These are phyloP conservation scores for Sapayoa aenigma DNA, from an alignment of 2,113 vertebrate genomes.

Conservation along the genomic window DNA sequence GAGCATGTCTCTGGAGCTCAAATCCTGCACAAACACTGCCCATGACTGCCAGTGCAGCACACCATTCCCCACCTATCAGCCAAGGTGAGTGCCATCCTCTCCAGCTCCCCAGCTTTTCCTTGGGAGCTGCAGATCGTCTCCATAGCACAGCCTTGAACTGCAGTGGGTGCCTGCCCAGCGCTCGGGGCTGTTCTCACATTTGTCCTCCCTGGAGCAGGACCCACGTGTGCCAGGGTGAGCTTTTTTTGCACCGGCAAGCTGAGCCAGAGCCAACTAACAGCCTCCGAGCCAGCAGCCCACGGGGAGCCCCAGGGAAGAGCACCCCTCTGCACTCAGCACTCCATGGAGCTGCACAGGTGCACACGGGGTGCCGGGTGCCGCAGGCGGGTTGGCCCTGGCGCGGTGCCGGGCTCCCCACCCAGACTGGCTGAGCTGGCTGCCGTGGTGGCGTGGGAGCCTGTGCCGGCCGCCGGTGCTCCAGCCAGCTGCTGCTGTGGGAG, in stretches of 20 bases:
- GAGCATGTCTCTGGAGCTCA: not conserved
- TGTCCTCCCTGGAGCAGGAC: not conserved
- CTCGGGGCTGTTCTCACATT: not conserved
- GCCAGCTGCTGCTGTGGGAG: constrained; percentile 44
- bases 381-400: not conserved
- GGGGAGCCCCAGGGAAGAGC: not conserved
- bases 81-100: not conserved
- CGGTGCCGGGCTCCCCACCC: constrained; percentile 11
- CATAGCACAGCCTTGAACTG: not conserved
- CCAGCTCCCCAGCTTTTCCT: not conserved
- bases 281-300: not conserved
- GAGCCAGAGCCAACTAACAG: fast-evolving
- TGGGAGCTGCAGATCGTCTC: not conserved
- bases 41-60: not conserved
- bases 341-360: not conserved
- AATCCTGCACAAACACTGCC: not conserved
- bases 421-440: constrained; percentile 10
- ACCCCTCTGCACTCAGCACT: not conserved
- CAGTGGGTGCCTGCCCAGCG: not conserved
- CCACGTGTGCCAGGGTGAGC: fast-evolving
- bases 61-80: not conserved
- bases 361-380: not conserved
- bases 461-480: not conserved
- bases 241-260: not conserved
- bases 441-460: not conserved